These are phyloP conservation scores for Podilymbus podiceps DNA, from an alignment of 2,113 vertebrate species.

Conservation along the genomic window DNA sequence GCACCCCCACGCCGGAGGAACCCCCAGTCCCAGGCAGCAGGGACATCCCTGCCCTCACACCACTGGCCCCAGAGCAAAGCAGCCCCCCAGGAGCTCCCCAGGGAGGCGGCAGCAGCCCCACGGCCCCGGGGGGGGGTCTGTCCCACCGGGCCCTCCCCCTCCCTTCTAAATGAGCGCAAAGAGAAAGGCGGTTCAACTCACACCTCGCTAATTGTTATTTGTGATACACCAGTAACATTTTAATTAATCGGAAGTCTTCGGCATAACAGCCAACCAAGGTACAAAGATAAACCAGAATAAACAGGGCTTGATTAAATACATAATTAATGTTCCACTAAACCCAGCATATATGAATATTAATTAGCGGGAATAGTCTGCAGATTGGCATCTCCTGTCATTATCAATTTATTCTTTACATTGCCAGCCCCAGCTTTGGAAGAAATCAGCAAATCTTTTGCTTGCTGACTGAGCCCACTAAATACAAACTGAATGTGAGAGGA, in stretches of 20 bases:
- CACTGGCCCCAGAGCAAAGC: not conserved
- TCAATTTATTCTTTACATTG: conserved; percentile 47
- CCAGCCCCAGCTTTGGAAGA: not conserved
- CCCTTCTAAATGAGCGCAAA: not conserved
- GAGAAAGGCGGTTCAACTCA: not conserved
- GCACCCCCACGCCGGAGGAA: fast-evolving
- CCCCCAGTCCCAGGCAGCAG: fast-evolving
- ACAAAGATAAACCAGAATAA: conserved; percentile 65
- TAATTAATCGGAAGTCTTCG: conserved; percentile 68
- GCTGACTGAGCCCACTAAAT: not conserved
- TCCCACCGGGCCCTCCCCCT: not conserved
- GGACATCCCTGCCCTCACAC: not conserved
- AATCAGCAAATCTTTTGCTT: not conserved
- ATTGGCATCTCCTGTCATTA: conserved; percentile 44
- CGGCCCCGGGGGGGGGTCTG: fast-evolving
- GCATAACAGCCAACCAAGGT: conserved; percentile 62
- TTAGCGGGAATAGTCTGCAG: conserved; percentile 14
- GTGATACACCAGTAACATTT: conserved; percentile 61
- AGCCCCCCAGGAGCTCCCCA: fast-evolving
- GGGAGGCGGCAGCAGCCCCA: fast-evolving
- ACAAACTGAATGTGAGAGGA: not conserved
- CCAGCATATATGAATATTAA: conserved; percentile 62
- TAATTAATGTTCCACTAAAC: conserved; percentile 70
- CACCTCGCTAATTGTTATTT: conserved; percentile 68
- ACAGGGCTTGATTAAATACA: conserved; percentile 71